phyloP scores from a whole-genome alignment of 2,113 vertebrate genomes.

The Manacus vitellinus region DNA sequence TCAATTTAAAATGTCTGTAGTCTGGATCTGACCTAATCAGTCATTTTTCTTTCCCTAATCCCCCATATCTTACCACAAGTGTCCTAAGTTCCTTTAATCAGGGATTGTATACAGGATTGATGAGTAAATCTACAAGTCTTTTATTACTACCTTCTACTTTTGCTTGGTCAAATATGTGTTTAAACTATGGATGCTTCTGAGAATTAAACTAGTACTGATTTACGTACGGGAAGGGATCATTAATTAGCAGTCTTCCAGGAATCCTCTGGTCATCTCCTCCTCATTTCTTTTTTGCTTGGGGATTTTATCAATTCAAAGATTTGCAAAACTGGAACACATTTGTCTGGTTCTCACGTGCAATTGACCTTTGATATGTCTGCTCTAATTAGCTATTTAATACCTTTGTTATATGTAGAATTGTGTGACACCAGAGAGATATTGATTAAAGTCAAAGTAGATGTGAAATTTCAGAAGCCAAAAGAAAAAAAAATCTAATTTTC shows the following conservation, averaged over 20 bases:
- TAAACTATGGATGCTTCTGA: neutral
- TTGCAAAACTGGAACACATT: neutral
- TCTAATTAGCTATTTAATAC: neutral
- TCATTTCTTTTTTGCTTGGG: neutral
- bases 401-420: neutral
- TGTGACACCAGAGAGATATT: neutral
- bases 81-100: neutral
- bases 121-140: neutral
- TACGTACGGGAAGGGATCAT: neutral
- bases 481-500: neutral
- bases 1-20: neutral
- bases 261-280: neutral
- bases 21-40: neutral
- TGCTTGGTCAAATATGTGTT: neutral
- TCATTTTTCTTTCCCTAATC: neutral
- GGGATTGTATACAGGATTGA: neutral
- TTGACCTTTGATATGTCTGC: neutral
- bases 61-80: fast-evolving
- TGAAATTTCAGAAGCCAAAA: neutral
- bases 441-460: neutral
- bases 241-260: neutral
- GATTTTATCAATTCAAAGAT: neutral
- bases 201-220: neutral
- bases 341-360: neutral
- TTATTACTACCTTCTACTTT: neutral